Conservation (phyloP, 2,888 invertebrate genomes). For the Sinhomidia bicolor region DNA sequence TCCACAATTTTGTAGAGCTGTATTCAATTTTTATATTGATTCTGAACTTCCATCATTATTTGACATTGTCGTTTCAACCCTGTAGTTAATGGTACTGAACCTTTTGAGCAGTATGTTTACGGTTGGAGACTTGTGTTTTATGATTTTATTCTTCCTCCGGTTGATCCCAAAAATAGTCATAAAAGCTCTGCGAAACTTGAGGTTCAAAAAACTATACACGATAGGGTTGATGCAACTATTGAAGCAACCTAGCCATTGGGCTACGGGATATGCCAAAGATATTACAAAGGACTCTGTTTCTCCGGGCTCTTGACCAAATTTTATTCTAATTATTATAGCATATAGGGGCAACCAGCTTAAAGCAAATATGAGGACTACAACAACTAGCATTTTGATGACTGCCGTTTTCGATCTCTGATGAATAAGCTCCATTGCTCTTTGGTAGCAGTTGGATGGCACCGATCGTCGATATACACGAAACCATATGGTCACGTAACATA, state of each 20-base stretch:
- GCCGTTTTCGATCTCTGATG: constrained; percentile 81
- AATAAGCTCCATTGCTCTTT: constrained; percentile 80
- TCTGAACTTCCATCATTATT: constrained; percentile 46
- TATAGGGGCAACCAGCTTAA: constrained; percentile 85
- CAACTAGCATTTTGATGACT: constrained; percentile 83
- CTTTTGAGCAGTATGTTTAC: constrained; percentile 59
- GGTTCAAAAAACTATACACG: constrained; percentile 80
- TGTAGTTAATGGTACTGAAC: constrained; percentile 54
- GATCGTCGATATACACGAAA: constrained; percentile 82
- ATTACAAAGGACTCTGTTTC: constrained; percentile 81
- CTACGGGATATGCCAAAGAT: constrained; percentile 82
- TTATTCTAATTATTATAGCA: constrained; percentile 82
- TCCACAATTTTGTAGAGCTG: no score
- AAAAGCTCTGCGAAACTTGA: constrained; percentile 73
- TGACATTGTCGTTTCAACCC: constrained; percentile 52
- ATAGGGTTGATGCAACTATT: constrained; percentile 85
- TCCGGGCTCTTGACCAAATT: constrained; percentile 80
- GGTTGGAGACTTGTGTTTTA: constrained; percentile 54
- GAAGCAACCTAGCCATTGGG: constrained; percentile 83
- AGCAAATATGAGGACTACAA: constrained; percentile 84
- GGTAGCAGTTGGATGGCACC: constrained; percentile 82
- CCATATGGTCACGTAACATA: constrained; percentile 84
- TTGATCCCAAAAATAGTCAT: constrained; percentile 45
- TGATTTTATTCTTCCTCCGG: no score
- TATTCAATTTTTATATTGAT: constrained; percentile 47